phyloP scores from a whole-genome alignment of 64 coral and sea anemone species.

The Dendrophyllia cribrosa region DNA sequence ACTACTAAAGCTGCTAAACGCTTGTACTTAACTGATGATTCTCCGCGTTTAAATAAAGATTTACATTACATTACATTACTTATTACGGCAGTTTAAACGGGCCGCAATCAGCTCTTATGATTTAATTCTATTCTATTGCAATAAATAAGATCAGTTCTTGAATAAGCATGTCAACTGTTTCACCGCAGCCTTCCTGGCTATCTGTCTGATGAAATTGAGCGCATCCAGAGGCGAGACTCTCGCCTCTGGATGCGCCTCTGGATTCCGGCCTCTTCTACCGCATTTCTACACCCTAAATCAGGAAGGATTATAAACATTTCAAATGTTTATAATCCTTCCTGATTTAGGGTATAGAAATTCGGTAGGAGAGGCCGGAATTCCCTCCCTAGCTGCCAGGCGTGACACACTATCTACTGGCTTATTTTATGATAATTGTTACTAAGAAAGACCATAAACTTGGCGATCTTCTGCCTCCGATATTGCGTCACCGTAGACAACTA shows the following conservation, averaged over 20 bases:
- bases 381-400: neutral
- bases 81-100: constrained; percentile 59
- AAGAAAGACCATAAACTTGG: constrained; percentile 36
- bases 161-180: constrained; percentile 1
- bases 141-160: constrained; percentile 1
- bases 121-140: neutral
- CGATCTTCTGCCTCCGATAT: constrained; percentile 19
- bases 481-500: constrained; percentile 17
- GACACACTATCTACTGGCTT: constrained; percentile 13
- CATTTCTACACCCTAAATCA: no score
- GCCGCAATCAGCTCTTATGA: constrained; percentile 5
- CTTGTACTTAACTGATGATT: no score
- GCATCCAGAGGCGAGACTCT: constrained; percentile 32
- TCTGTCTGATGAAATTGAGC: constrained; percentile 33
- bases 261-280: no score
- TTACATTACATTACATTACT: no score
- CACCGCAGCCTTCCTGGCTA: constrained; percentile 12
- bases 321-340: neutral
- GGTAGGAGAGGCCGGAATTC: neutral
- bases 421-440: constrained; percentile 10
- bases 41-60: no score
- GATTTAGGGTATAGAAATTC: neutral
- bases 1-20: constrained; percentile 44
- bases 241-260: no score
- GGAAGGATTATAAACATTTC: no score